These are phyloP conservation scores for Brachionus asplanchnoidis DNA, from an alignment of 1,140 invertebrate genomes.

Conservation along the genomic window DNA sequence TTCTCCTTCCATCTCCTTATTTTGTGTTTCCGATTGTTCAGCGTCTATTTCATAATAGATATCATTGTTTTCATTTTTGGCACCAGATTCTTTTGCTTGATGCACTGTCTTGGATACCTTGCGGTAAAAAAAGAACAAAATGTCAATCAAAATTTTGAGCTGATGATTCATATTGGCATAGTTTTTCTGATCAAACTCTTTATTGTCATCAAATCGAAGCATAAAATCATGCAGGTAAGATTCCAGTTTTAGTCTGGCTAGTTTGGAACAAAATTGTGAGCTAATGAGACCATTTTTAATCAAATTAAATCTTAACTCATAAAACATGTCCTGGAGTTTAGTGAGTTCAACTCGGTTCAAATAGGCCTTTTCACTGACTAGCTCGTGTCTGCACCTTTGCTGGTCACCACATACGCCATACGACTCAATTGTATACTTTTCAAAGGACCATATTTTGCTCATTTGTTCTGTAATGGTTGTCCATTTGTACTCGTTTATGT, in stretches of 20 bases:
- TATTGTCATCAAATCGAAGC: neutral
- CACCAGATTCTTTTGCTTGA: neutral
- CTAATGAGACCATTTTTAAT: constrained; percentile 41
- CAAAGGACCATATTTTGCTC: constrained; percentile 35
- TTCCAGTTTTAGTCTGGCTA: constrained; percentile 22
- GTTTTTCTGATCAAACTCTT: neutral
- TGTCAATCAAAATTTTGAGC: constrained; percentile 36
- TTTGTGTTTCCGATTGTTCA: neutral
- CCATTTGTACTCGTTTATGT: constrained; percentile 41
- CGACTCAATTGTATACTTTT: constrained; percentile 37
- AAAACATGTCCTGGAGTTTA: constrained; percentile 28
- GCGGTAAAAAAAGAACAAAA: constrained; percentile 37
- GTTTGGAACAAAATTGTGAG: constrained; percentile 39
- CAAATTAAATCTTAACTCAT: constrained; percentile 34
- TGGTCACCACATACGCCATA: constrained; percentile 28
- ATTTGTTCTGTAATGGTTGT: constrained; percentile 16
- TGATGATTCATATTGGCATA: constrained; percentile 9
- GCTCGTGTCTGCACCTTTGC: constrained; percentile 14
- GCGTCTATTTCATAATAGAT: constrained; percentile 24
- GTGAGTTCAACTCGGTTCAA: neutral
- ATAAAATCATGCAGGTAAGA: constrained; percentile 37
- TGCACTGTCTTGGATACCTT: neutral
- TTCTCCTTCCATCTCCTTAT: neutral
- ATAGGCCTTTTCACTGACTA: constrained; percentile 33
- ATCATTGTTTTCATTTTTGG: neutral